These are phyloP conservation scores for Novumbra hubbsi DNA, from an alignment of 2,797 vertebrate genomes.

Conservation along the genomic window DNA sequence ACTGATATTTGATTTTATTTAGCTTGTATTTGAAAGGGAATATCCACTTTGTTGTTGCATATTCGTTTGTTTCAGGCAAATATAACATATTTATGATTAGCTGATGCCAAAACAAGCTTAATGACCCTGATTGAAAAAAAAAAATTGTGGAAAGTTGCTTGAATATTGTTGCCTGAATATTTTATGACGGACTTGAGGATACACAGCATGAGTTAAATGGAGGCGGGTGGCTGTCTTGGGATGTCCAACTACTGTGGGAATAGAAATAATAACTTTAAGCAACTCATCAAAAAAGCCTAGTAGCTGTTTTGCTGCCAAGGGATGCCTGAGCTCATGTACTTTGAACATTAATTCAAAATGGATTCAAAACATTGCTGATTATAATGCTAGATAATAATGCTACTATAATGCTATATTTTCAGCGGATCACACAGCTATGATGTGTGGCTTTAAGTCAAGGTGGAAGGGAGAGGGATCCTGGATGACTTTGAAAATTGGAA, in stretches of 20 bases:
- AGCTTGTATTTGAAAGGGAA: constrained; percentile 30
- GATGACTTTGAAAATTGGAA: too few species aligned
- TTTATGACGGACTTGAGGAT: constrained; percentile 30
- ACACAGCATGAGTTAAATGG: constrained; percentile 23
- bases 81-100: constrained; percentile 29
- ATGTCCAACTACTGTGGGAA: constrained; percentile 21
- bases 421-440: too few species aligned
- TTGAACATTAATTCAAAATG: constrained; percentile 10
- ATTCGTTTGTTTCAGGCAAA: constrained; percentile 28
- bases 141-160: constrained; percentile 6
- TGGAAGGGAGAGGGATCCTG: too few species aligned
- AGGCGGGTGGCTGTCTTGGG: constrained; percentile 32
- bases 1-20: background rate
- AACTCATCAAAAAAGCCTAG: too few species aligned
- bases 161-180: constrained; percentile 39
- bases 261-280: too few species aligned
- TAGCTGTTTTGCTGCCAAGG: background rate
- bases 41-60: constrained; percentile 25
- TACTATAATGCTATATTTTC: background rate
- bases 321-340: background rate
- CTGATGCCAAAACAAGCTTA: constrained; percentile 7
- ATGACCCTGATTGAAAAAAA: constrained; percentile 22
- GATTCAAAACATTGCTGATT: constrained; percentile 26
- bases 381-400: constrained; percentile 19
- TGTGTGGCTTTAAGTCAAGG: too few species aligned